phyloP scores from a whole-genome alignment of 2,797 vertebrate species.

The Hyperoplus immaculatus region DNA sequence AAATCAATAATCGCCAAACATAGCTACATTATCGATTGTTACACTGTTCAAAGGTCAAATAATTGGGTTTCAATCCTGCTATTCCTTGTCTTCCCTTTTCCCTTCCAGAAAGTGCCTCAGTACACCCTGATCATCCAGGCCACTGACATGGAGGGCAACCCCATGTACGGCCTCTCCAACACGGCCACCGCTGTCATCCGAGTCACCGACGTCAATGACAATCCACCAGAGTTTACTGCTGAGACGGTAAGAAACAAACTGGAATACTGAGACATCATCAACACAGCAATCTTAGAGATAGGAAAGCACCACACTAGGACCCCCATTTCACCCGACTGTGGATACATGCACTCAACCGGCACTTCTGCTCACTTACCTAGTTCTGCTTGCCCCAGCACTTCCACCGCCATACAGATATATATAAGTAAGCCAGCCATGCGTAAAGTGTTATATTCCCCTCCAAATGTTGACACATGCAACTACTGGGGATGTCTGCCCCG shows the following conservation, averaged over 20 bases:
- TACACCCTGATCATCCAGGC: constrained; percentile 99
- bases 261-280: constrained; percentile 22
- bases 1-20: neutral
- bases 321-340: constrained; percentile 41
- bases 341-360: constrained; percentile 54
- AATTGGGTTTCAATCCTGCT: constrained; percentile 1
- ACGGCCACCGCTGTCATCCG: constrained; percentile 97
- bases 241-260: constrained; percentile 89
- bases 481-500: constrained; percentile 53
- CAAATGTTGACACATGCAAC: constrained; percentile 81
- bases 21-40: neutral
- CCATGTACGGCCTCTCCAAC: constrained; percentile 97
- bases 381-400: constrained; percentile 75
- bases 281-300: constrained; percentile 6
- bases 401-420: constrained; percentile 58
- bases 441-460: constrained; percentile 67
- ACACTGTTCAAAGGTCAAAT: constrained; percentile 3
- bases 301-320: constrained; percentile 32
- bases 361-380: constrained; percentile 56
- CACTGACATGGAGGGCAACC: constrained; percentile 98
- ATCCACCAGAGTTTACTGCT: constrained; percentile 96
- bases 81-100: neutral
- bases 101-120: constrained; percentile 94
- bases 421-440: constrained; percentile 64
- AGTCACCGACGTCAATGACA: constrained; percentile 98